phyloP scores from a whole-genome alignment of 2,113 vertebrate genomes.

The Corythoichthys haematopterus region DNA sequence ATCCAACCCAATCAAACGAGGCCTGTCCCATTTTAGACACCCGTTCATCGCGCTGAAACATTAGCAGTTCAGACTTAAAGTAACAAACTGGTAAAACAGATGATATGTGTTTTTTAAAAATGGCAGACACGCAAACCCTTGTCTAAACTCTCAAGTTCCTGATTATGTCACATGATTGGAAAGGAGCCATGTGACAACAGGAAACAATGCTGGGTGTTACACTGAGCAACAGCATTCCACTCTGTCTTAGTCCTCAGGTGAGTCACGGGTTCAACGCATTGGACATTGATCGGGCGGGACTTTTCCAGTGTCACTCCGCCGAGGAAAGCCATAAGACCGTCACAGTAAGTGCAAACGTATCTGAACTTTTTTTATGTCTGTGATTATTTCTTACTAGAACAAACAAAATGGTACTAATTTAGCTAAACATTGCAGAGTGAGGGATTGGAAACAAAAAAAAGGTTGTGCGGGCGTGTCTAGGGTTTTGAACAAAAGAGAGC shows the following conservation, averaged over 20 bases:
- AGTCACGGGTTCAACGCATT: conserved; percentile 21
- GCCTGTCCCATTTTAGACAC: too few species aligned
- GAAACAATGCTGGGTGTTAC: not conserved
- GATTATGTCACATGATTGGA: not conserved
- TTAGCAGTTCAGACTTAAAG: too few species aligned
- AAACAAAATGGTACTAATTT: not conserved
- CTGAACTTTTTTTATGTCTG: not conserved
- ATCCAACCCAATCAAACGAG: too few species aligned
- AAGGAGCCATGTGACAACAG: conserved; percentile 1
- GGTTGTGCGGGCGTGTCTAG: not conserved
- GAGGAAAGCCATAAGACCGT: not conserved
- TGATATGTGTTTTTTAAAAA: too few species aligned
- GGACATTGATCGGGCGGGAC: conserved; percentile 5
- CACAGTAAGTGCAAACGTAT: conserved; percentile 31
- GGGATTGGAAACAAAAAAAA: not conserved
- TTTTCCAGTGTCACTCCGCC: conserved; percentile 11
- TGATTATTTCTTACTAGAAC: not conserved
- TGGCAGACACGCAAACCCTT: too few species aligned
- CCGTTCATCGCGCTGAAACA: too few species aligned
- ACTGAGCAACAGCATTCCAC: conserved; percentile 20
- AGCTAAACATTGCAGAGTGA: not conserved
- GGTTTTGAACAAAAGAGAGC: not conserved
- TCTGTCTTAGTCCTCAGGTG: conserved; percentile 7
- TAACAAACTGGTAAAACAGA: too few species aligned
- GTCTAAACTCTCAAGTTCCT: not conserved